Conservation (phyloP, 2,888 invertebrate species). For the Hemicrepidius hirtus region DNA sequence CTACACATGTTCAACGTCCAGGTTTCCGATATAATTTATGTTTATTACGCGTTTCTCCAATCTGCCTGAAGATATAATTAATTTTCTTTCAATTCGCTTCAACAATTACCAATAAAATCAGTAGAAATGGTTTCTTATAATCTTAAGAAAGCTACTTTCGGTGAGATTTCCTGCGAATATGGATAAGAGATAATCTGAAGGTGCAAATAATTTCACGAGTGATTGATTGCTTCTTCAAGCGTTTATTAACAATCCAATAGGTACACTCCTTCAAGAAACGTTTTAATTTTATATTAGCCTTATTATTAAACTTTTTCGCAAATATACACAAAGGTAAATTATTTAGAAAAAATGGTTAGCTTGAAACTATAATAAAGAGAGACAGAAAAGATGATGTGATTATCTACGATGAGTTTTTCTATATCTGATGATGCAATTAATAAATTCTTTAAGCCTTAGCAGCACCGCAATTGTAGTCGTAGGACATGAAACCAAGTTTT, state of each 20-base stretch:
- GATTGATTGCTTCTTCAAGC: slow-evolving; percentile 20
- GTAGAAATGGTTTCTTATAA: too few species aligned
- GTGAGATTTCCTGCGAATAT: background rate
- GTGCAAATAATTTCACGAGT: slow-evolving; percentile 3
- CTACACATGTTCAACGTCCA: background rate
- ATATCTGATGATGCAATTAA: background rate
- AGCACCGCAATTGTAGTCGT: background rate
- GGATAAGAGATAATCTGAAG: background rate
- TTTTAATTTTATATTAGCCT: background rate
- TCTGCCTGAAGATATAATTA: background rate
- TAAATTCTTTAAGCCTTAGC: slow-evolving; percentile 5
- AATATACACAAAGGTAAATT: too few species aligned
- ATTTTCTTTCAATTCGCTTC: too few species aligned
- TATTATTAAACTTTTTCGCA: background rate
- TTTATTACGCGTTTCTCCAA: background rate
- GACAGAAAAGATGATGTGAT: too few species aligned
- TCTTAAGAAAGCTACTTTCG: background rate
- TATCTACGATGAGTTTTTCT: background rate
- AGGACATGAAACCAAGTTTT: background rate
- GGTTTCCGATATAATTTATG: background rate
- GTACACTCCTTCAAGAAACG: background rate
- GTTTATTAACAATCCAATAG: background rate
- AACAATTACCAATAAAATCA: too few species aligned
- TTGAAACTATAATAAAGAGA: too few species aligned
- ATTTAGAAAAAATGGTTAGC: too few species aligned